phyloP scores from a whole-genome alignment of 2,113 vertebrate species.

The Vimba vimba region DNA sequence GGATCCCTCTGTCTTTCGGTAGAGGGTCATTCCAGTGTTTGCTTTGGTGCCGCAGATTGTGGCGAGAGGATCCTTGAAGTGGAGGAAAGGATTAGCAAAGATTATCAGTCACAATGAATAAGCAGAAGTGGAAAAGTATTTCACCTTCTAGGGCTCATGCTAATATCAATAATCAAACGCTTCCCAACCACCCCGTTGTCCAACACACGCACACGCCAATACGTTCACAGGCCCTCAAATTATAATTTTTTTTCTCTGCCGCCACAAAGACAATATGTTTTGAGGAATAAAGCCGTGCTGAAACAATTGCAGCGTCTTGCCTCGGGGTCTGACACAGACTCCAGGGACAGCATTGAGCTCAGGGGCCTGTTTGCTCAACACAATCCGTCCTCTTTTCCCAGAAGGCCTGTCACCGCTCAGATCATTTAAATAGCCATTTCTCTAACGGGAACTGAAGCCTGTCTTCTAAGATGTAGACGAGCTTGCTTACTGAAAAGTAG shows the following conservation, averaged over 20 bases:
- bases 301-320: constrained; percentile 71
- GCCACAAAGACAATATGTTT: constrained; percentile 66
- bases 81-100: constrained; percentile 58
- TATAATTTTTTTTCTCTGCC: constrained; percentile 32
- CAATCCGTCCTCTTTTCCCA: constrained; percentile 74
- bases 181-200: constrained; percentile 10
- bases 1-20: constrained; percentile 19
- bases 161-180: constrained; percentile 54
- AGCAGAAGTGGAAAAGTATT: constrained; percentile 55
- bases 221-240: constrained; percentile 48
- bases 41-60: constrained; percentile 19
- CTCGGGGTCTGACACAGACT: constrained; percentile 76
- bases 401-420: constrained; percentile 77
- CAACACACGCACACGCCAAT: constrained; percentile 34
- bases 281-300: constrained; percentile 68
- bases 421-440: constrained; percentile 80
- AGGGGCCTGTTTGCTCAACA: constrained; percentile 82
- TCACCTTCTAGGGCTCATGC: constrained; percentile 44
- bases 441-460: constrained; percentile 49
- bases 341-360: constrained; percentile 74
- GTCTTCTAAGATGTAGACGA: constrained; percentile 49
- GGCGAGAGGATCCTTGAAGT: constrained; percentile 36
- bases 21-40: constrained; percentile 32
- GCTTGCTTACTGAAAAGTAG: constrained; percentile 42
- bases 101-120: constrained; percentile 63